Conservation (phyloP, 2,797 vertebrate species). For the Alectoris magna region DNA sequence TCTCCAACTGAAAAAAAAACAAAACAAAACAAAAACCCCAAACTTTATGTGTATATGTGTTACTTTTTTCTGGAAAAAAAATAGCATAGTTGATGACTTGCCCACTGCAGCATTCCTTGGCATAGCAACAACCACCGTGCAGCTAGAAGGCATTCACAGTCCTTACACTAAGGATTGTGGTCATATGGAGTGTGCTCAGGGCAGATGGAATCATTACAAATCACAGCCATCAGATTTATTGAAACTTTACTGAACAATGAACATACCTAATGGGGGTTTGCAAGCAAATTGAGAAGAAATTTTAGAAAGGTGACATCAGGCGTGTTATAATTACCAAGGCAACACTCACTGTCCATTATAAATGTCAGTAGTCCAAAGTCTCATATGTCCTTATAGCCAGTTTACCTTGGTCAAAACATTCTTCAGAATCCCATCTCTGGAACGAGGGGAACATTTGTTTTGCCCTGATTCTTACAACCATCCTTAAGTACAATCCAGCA, state of each 20-base stretch:
- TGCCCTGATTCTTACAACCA: not conserved
- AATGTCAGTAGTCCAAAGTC: not conserved
- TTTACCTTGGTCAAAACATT: not conserved
- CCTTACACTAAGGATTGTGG: not conserved
- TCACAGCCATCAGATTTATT: not conserved
- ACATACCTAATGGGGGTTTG: not conserved
- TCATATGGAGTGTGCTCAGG: accelerated
- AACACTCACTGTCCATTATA: not conserved
- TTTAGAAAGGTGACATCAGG: not conserved
- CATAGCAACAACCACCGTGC: not conserved
- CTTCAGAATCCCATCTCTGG: not conserved
- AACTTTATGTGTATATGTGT: not conserved
- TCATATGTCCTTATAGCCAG: accelerated
- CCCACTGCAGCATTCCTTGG: not conserved
- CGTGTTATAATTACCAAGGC: not conserved
- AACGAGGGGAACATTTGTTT: not conserved
- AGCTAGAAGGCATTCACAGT: not conserved
- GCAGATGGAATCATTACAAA: not conserved
- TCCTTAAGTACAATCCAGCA: not conserved
- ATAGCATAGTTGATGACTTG: accelerated
- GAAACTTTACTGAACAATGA: not conserved
- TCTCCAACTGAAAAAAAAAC: not conserved
- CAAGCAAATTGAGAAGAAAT: not conserved
- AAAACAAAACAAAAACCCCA: not conserved
- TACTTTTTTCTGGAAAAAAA: not conserved